Evolutionary conservation across 2,888 invertebrate species (phyloP).

Genomic region (Lithophane socia): DNA sequence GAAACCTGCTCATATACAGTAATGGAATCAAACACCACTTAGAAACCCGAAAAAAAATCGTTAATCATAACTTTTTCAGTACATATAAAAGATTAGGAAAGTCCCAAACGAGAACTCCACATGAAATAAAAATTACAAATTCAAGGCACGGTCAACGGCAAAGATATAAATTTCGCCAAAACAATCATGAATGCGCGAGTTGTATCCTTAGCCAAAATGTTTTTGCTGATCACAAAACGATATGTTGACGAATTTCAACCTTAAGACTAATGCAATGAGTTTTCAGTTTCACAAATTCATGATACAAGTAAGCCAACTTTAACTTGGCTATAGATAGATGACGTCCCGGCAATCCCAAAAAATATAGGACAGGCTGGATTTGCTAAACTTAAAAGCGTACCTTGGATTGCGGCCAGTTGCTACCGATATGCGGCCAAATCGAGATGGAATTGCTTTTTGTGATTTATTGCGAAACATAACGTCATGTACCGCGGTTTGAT

Average conservation of each 20-base stretch:
- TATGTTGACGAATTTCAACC: conserved; percentile 65
- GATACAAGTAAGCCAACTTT: conserved; percentile 63
- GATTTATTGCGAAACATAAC: conserved; percentile 75
- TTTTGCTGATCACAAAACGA: conserved; percentile 64
- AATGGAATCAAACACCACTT: conserved; percentile 67
- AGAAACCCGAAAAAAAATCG: conserved; percentile 62
- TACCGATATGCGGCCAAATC: conserved; percentile 73
- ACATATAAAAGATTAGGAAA: conserved; percentile 69
- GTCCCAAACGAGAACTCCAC: conserved; percentile 72
- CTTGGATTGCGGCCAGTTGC: conserved; percentile 80
- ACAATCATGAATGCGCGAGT: conserved; percentile 77
- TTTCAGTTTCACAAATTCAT: conserved; percentile 59
- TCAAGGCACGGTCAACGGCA: conserved; percentile 75
- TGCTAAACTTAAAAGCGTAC: conserved; percentile 76
- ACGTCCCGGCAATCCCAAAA: conserved; percentile 70
- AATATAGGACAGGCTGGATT: conserved; percentile 67
- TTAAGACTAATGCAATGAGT: conserved; percentile 61
- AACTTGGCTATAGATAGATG: conserved; percentile 64
- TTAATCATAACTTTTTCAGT: conserved; percentile 66
- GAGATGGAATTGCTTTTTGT: conserved; percentile 75
- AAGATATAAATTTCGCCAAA: conserved; percentile 79
- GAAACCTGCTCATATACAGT: conserved; percentile 62
- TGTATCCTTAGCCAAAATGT: conserved; percentile 67
- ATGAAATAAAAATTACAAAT: conserved; percentile 80
- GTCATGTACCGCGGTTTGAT: conserved; percentile 62